Percentiles rank a stretch among this genome's conserved stretches.
Conservation (phyloP, 2,797 vertebrate species). For the Gymnothorax javanicus region DNA sequence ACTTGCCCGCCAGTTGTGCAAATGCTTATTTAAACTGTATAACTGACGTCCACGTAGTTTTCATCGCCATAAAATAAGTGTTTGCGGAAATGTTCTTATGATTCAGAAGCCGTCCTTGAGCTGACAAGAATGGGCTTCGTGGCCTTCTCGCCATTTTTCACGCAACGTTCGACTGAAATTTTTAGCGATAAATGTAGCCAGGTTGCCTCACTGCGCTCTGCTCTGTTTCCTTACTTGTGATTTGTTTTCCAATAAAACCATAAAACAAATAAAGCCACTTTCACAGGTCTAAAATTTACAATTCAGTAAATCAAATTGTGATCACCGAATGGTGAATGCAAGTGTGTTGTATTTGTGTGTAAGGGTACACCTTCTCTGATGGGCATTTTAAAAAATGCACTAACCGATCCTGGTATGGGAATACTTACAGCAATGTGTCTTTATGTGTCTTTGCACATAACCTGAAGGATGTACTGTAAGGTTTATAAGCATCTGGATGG, state of each 20-base stretch:
- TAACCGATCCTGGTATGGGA: not conserved
- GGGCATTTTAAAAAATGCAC: not conserved
- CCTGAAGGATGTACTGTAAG: not conserved
- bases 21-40: conserved; percentile 61
- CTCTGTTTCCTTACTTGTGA: conserved; percentile 15
- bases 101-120: conserved; percentile 48
- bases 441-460: not conserved
- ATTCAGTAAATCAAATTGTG: not conserved
- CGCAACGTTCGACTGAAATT: conserved; percentile 8
- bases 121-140: conserved; percentile 48
- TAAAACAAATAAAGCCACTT: conserved; percentile 35
- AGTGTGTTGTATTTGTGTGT: not conserved
- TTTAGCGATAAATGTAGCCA: conserved; percentile 11
- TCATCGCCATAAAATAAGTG: conserved; percentile 57
- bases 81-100: conserved; percentile 53
- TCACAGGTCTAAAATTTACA: conserved; percentile 7
- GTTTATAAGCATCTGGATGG: no score
- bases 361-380: not conserved
- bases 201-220: not conserved
- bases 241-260: conserved; percentile 29
- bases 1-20: conserved; percentile 56
- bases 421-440: not conserved
- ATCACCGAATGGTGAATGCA: not conserved
- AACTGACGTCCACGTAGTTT: conserved; percentile 57
- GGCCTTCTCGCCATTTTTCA: conserved; percentile 31